These are phyloP conservation scores for Thereva unica DNA, from an alignment of 2,888 invertebrate species.

Conservation along the genomic window DNA sequence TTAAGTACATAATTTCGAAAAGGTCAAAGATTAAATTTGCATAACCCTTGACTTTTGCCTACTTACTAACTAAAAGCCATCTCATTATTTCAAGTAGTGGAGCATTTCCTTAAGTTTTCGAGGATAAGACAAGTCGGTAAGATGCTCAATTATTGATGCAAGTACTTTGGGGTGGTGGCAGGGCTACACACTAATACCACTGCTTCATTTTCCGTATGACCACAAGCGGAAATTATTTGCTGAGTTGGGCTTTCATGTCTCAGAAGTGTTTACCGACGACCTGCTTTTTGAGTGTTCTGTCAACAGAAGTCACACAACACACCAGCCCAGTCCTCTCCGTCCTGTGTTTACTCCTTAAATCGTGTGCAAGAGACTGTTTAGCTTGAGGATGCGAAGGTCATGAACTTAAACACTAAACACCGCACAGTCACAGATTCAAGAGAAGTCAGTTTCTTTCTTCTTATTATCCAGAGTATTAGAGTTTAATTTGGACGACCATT, in stretches of 20 bases:
- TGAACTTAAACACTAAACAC: too few relatives aligned
- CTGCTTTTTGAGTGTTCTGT: constrained; percentile 25
- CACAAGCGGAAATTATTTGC: constrained; percentile 14
- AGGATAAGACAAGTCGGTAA: constrained; percentile 2
- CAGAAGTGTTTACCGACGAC: constrained; percentile 23
- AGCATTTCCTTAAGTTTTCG: constrained; percentile 3
- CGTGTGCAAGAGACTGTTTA: constrained; percentile 4
- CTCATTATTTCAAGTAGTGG: constrained; percentile 21
- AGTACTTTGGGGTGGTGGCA: constrained; percentile 24
- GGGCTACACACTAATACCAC: neutral
- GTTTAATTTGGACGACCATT: too few relatives aligned
- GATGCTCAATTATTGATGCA: constrained; percentile 26
- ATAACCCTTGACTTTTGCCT: too few relatives aligned
- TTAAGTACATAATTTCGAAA: too few relatives aligned
- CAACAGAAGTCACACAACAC: constrained; percentile 27
- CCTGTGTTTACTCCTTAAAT: neutral
- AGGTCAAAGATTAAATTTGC: too few relatives aligned
- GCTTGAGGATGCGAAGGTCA: constrained; percentile 5
- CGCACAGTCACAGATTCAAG: too few relatives aligned
- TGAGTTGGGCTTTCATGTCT: constrained; percentile 3
- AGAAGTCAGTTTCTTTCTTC: too few relatives aligned
- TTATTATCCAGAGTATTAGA: too few relatives aligned
- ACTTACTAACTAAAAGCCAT: neutral
- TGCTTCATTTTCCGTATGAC: neutral
- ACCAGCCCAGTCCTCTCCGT: too few relatives aligned